phyloP scores from a whole-genome alignment of 2,888 invertebrate genomes.

The Meloe dianella region DNA sequence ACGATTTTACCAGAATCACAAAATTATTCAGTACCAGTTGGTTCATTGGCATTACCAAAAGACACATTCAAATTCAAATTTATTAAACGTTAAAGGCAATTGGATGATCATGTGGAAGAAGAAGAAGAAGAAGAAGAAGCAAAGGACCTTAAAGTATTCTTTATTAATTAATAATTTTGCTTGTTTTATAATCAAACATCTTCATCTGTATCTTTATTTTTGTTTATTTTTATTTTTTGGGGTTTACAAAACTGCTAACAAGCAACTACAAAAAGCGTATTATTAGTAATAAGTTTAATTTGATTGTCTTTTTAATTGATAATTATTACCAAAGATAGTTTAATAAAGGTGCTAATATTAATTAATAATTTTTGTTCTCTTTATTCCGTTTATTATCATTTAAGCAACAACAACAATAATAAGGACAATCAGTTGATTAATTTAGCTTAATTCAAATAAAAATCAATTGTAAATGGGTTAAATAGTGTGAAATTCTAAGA shows the following conservation, averaged over 20 bases:
- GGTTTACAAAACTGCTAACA: too few relatives aligned
- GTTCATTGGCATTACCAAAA: slow-evolving; percentile 64
- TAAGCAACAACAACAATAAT: too few relatives aligned
- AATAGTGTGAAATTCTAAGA: too few relatives aligned
- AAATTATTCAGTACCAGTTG: slow-evolving; percentile 63
- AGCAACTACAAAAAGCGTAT: not conserved
- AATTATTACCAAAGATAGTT: slow-evolving; percentile 4
- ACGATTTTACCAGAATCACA: slow-evolving; percentile 60
- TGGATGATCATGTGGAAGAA: not conserved
- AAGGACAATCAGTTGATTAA: too few relatives aligned
- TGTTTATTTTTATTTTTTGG: too few relatives aligned
- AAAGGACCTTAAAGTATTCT: not conserved
- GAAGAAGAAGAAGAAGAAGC: not conserved
- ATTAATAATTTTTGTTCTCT: not conserved
- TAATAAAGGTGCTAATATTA: slow-evolving; percentile 1
- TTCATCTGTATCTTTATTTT: too few relatives aligned
- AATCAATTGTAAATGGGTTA: too few relatives aligned
- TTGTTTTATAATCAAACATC: too few relatives aligned
- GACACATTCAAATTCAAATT: slow-evolving; percentile 63
- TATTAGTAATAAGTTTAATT: not conserved
- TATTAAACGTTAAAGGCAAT: slow-evolving; percentile 56
- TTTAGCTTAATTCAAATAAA: not conserved
- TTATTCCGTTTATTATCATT: not conserved
- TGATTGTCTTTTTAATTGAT: not conserved
- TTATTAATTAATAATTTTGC: too few relatives aligned